Evolutionary conservation across 2,113 vertebrate genomes (phyloP), one percentile per base, ranked within the genome.

Genomic region (Ursus arctos): DNA sequence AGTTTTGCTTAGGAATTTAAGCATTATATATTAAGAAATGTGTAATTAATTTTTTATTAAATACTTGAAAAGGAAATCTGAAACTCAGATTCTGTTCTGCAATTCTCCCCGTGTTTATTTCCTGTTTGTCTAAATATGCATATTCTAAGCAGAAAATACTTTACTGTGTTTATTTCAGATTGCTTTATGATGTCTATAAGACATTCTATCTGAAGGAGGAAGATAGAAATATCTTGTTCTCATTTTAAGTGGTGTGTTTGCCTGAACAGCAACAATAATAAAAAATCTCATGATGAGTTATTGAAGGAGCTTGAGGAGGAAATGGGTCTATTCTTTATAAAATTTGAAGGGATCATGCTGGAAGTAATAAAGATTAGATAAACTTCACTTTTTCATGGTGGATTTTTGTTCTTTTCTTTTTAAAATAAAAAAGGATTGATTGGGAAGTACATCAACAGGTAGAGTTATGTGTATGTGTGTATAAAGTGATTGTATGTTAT

Each of bases 201-300:
- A 74, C 28, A 93, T 59, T 85, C 0, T 71, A 11, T 85, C 51
- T 91, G 65, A 94, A 95, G 57, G 49, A 92, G 53, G 40, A 91
- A 86, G 59, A 33, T n/a, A 91, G 49, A 93, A 94, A 57, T 97
- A 91, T 82, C 77, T 97, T 96, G 33, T 85, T 90, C 49, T 95
- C 65, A 65, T 91, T 93, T 90, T 84, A 94, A 80, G 65, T 88
- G 43, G 77, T 95, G 26, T 36, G 36, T 93, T 88, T 96, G 53
- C 28, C 10, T 93, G 12, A 95, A 16, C 6, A 95, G 26, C 71
- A 97, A 18, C 69, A 84, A 61, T 91, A 95, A 67, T 95, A 81
- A 95, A 83, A 92, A 92, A 77, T 55, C 55, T 85, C 40, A 57
- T 76, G 40, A 81, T 83, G 83, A 89, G 26, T 83, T 90, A 83